Base-by-base conservation (phyloP, 2,113 vertebrate species). In the Oreochromis spilurus region DNA sequence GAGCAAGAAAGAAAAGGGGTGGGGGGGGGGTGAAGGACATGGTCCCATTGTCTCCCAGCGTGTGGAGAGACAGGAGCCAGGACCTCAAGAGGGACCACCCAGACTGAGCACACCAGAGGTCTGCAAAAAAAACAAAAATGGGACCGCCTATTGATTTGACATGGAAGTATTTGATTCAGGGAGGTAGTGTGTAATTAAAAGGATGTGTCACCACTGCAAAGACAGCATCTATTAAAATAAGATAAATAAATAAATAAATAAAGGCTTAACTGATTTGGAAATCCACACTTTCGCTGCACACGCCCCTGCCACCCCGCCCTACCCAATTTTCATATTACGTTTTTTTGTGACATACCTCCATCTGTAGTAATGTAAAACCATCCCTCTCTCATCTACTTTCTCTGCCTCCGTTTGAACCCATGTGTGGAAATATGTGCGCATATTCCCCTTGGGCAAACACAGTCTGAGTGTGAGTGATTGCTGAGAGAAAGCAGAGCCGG, bases 11-110 rank as follows among this genome's bases (percentile, higher is more conserved):
- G 67, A 48, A 75, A 75, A 75, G 9, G 43, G 67, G 12, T 2
- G 14, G 26, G 84, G 14, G 26, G 84, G 87, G 82, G 72, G 70
- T 48, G 26, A 83, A 58, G 87, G 81, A 90, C 90, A 92, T 90
- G 29, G 88, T 84, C 87, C 82, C 90, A 94, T 95, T 95, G 95
- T 95, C 93, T 92, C 85, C 67, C 31, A 79, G 89, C 79, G 78
- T 96, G 95, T 95, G 88, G 93, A 93, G 89, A 94, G 93, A 95
- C 93, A 94, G 89, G 92, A 94, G 90, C 92, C 94, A 92, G 94
- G 94, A 94, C 92, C 93, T 91, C 83, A 11, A 11, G 21, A 86
- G 91, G 34, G 96, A 96, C 96, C 96, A 97, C 96, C 96, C 96
- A 96, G 85, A 62, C 45, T 54, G 86, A 87, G 70, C 67, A 29